These are phyloP conservation scores for Apantesis nais DNA, from an alignment of 2,888 invertebrate species.

Conservation along the genomic window DNA sequence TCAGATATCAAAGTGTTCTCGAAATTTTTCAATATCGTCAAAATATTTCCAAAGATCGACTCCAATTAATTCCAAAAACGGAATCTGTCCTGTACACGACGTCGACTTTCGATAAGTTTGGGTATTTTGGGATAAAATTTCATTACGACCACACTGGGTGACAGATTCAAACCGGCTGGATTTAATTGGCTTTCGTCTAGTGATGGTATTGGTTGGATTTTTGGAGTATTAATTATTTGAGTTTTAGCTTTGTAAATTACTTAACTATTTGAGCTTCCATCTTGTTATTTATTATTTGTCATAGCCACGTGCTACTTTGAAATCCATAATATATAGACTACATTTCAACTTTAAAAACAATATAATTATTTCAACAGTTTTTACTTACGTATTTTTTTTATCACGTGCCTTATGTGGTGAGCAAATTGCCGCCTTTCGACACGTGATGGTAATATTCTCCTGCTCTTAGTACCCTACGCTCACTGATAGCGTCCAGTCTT, in stretches of 20 bases:
- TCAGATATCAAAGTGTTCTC: conserved; percentile 16
- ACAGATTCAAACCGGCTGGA: conserved; percentile 52
- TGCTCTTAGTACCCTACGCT: too few species aligned
- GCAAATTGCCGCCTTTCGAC: too few species aligned
- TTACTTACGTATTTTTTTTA: too few species aligned
- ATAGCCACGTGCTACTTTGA: too few species aligned
- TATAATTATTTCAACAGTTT: too few species aligned
- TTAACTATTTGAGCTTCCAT: too few species aligned
- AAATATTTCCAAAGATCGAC: conserved; percentile 38
- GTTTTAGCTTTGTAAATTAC: conserved; percentile 5
- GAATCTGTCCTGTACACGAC: conserved; percentile 44
- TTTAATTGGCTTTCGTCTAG: conserved; percentile 53
- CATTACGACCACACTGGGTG: conserved; percentile 38
- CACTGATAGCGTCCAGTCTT: too few species aligned
- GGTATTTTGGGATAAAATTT: conserved; percentile 34
- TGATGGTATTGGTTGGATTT: conserved; percentile 37
- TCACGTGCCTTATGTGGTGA: too few species aligned
- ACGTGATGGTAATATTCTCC: too few species aligned
- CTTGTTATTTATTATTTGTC: too few species aligned
- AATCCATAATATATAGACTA: too few species aligned
- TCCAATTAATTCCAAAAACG: conserved; percentile 41
- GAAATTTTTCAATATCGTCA: conserved; percentile 31
- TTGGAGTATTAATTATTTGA: conserved; percentile 36
- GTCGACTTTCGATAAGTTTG: conserved; percentile 41
- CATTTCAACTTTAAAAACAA: too few species aligned